Base-by-base conservation (phyloP, 1,140 invertebrate genomes). In the Pseudomyrmex pallidus region DNA sequence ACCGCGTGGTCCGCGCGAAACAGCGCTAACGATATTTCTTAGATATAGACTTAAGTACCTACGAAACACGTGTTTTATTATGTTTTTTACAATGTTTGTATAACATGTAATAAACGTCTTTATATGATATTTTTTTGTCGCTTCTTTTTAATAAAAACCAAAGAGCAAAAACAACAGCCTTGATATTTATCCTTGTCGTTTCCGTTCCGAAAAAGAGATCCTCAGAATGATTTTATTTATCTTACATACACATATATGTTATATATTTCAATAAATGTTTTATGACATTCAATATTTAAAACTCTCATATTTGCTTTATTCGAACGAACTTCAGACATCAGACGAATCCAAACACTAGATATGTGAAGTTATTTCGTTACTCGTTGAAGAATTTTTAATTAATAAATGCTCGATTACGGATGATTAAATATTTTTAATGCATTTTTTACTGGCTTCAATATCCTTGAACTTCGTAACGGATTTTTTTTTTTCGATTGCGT, bases 141-240 rank as follows among this genome's bases (percentile, higher is more conserved):
- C 88, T 90, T 91, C 87, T 92, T 92, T 92, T 74, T 91, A 92
- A 92, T 92, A 93, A 92, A 92, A 92, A 92, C 92, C 92, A 92
- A 92, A 92, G 92, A 92, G 50, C 88, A 91, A 91, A 66, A 50
- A 76, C 3, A 57, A 62, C 22, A 68, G 73, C 22, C 66, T 87
- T 64, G 46, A 56, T 17, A 56, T 61, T 74, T 12, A 48, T 74
- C 70, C 50, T 46, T 48, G 46, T 46, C 54, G 25, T 50, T 25
- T 17, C 56, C 20, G 17, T 35, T 57, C 10, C 10, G 17, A 9
- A 48, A 13, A 9, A 22, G 17, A 46, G 5, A 7, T 17, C 35
- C 35, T 35, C 5, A 35, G 15, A 25, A 68, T 8, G 25, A n/a
- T 59, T 25, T 48, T 46, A 17, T 20, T 2, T 62, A 17, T 56